Base-by-base conservation (phyloP, 2,113 vertebrate species). In the Vicugna pacos region DNA sequence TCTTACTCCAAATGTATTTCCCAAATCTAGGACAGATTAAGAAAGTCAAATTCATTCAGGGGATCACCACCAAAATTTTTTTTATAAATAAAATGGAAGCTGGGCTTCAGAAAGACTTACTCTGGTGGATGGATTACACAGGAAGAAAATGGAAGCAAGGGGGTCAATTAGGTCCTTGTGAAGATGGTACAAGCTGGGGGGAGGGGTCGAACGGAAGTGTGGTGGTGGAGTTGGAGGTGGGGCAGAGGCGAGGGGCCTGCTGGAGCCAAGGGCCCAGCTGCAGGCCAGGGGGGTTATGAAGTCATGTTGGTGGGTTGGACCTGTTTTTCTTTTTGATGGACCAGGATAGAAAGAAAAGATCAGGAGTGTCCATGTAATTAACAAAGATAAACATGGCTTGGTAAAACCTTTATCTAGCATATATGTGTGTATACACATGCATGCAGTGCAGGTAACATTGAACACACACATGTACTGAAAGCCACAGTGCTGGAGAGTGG, bases 221-320 rank as follows among this genome's bases (percentile, higher is more conserved):
- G 24, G 24, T 9, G 0, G 26, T 10, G 6, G 32, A 19, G n/a
- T 10, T 2, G 14, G 20, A 4, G n/a, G 28, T 13, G 2, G 12
- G 9, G 11, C 17, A 30, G 50, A 38, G 30, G 52, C 0, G 0
- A 52, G 38, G 35, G 50, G 38, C 72, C 28, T 60, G 4, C 28
- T 5, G 32, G 58, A 67, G 35, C 77, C 22, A 0, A 2, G 0
- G 48, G 42, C 50, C 24, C 46, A 35, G 6, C 0, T 5, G 65
- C 35, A 52, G 64, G n/a, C 16, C 4, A 0, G 72, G 30, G 9
- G 28, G 38, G 69, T 42, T 10, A 58, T 4, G 16, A 79, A 52
- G 56, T 46, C 82, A 38, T 48, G 56, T 5, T 24, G 28, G 6
- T 24, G 56, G 22, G 15, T 86, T 46, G 15, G 42, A 62, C 42